Percentiles rank a stretch among this genome's conserved stretches.
Conservation (phyloP, 2,888 invertebrate species). For the Leptogaster cylindrica region DNA sequence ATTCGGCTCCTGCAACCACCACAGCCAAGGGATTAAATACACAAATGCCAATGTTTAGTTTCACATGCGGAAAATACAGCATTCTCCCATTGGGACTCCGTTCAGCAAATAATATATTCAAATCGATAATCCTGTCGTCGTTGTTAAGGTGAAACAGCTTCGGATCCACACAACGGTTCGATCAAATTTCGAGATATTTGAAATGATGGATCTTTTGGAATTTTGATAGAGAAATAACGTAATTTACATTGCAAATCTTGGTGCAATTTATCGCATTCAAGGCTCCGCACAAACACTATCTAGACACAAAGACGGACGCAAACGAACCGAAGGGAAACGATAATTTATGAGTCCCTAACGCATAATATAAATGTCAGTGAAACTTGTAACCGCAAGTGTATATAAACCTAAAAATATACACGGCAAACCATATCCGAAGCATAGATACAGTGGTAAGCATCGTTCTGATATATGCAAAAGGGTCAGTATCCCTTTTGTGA, state of each 20-base stretch:
- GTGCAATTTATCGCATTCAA: slow-evolving; percentile 26
- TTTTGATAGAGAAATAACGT: slow-evolving; percentile 21
- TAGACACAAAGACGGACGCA: background rate
- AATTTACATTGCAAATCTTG: slow-evolving; percentile 36
- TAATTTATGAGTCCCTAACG: slow-evolving; percentile 39
- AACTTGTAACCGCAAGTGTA: slow-evolving; percentile 39
- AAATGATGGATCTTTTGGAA: slow-evolving; percentile 18
- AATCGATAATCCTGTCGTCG: slow-evolving; percentile 25
- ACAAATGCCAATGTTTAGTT: background rate
- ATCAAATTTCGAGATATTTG: slow-evolving; percentile 14
- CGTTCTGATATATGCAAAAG: slow-evolving; percentile 34
- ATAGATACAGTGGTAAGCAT: slow-evolving; percentile 6
- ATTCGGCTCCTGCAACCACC: too few species aligned
- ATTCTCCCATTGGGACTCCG: background rate
- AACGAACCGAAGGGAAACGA: slow-evolving; percentile 23
- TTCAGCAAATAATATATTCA: slow-evolving; percentile 10
- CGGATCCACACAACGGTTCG: background rate
- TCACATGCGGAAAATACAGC: background rate
- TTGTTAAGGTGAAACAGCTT: slow-evolving; percentile 12
- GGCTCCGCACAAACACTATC: background rate
- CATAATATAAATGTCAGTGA: slow-evolving; percentile 40
- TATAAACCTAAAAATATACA: slow-evolving; percentile 26
- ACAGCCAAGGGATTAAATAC: too few species aligned
- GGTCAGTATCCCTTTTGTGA: slow-evolving; percentile 38
- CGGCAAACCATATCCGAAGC: slow-evolving; percentile 17